Evolutionary conservation across 2,113 vertebrate genomes (phyloP).

Genomic region (Leptosomus discolor): DNA sequence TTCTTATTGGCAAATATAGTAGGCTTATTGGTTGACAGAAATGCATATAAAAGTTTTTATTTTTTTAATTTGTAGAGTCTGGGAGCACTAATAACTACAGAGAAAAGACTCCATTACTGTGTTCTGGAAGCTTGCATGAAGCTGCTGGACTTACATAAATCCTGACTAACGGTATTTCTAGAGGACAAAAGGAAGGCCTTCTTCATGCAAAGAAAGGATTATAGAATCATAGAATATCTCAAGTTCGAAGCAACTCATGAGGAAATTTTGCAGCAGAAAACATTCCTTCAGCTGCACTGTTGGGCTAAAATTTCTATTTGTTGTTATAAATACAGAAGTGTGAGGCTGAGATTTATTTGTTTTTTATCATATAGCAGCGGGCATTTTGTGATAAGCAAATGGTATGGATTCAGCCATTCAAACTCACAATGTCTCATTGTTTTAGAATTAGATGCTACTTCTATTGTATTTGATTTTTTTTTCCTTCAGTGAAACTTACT

Average conservation of each 20-base stretch:
- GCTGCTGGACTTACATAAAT: not conserved
- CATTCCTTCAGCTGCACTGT: not conserved
- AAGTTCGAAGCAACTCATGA: not conserved
- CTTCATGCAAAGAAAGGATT: not conserved
- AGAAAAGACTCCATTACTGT: not conserved
- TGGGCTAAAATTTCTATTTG: not conserved
- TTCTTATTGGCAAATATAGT: not conserved
- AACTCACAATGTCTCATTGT: not conserved
- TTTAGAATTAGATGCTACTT: not conserved
- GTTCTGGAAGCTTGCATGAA: not conserved
- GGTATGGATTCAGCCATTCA: not conserved
- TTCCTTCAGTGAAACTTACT: constrained; percentile 77
- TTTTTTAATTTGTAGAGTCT: not conserved
- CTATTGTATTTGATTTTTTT: not conserved
- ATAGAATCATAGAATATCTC: not conserved
- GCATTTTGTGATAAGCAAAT: not conserved
- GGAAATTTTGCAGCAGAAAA: not conserved
- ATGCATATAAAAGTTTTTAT: not conserved
- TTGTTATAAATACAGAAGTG: not conserved
- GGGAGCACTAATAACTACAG: not conserved
- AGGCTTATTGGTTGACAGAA: not conserved
- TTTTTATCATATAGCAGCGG: not conserved
- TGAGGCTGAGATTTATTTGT: not conserved
- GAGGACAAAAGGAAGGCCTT: not conserved
- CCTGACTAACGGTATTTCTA: not conserved